Base-by-base conservation (phyloP, 35 echinoderm and acorn worm genomes). In the Acanthaster planci region DNA sequence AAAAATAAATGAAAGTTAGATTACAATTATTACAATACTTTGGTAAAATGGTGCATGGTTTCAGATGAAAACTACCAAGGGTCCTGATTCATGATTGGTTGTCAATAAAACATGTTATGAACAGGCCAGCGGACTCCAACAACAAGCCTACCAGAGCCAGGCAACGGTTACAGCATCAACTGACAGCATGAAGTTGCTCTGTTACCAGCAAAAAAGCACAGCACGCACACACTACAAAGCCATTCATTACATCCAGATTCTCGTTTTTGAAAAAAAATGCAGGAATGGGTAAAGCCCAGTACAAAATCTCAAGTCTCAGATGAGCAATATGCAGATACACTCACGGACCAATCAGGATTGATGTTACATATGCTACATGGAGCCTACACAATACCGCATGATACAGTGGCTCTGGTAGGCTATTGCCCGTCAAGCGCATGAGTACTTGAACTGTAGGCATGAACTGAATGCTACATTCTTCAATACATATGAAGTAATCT, bases 1-100 rank as follows among this genome's bases (percentile, higher is more conserved):
- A 72, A 72, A 72, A 72, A 72, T 72, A 72, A 72, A 72, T 72
- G 64, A 72, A 72, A 72, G 64, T 72, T 72, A 72, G 64, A 72
- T 72, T 72, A 72, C 64, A 72, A 72, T 72, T 72, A 72, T 72
- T 72, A 72, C 64, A 72, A 72, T 72, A 72, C 64, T 72, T 72
- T 72, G 64, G 64, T 72, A 72, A 72, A 72, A 26, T 72, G 64
- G 34, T 8, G 64, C 64, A 29, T 35, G 64, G 23, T 72, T 31
- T 72, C 34, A 47, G 42, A 47, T 47, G 42, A 72, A 26, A 72
- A 34, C 64, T 26, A 34, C 14, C 34, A 29, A 72, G 34, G 26
- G 64, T 72, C 23, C 23, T 14, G 64, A 31, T 47, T 47, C 42
- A 47, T 72, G 64, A 72, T 72, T 72, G 22, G 64, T 29, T 72